These are phyloP conservation scores for Dolichomitus sp. DNA, from an alignment of 2,888 invertebrate species.

Conservation along the genomic window DNA sequence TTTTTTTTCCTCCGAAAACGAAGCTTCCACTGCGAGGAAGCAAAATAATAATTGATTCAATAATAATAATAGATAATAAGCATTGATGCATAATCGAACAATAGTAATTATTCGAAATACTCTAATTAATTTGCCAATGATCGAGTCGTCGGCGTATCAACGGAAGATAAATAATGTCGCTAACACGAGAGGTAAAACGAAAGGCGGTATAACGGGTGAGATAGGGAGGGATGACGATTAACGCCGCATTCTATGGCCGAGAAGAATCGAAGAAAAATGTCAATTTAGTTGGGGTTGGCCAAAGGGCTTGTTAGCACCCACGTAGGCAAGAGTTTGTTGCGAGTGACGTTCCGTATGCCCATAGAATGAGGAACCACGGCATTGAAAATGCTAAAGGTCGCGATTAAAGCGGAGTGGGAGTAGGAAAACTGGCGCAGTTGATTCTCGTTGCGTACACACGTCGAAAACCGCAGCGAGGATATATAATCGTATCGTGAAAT, in stretches of 20 bases:
- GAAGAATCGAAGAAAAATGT: constrained; percentile 52
- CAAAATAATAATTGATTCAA: too few species aligned
- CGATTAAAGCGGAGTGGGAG: constrained; percentile 49
- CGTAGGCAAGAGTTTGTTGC: background rate
- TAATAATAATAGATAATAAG: too few species aligned
- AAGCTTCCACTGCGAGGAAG: too few species aligned
- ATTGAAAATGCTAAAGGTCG: constrained; percentile 59
- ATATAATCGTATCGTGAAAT: constrained; percentile 12
- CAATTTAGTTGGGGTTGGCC: constrained; percentile 35
- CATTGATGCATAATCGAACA: too few species aligned
- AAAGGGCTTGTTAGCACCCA: background rate
- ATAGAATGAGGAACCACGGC: constrained; percentile 2
- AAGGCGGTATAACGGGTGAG: background rate
- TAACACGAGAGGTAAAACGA: background rate
- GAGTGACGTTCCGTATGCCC: background rate
- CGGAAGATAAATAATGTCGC: too few species aligned
- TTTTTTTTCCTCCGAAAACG: too few species aligned
- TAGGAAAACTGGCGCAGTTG: constrained; percentile 39
- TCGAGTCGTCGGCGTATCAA: too few species aligned
- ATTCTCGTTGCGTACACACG: background rate
- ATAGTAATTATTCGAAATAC: too few species aligned
- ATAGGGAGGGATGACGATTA: background rate
- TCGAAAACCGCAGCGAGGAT: background rate
- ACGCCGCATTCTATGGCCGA: constrained; percentile 62
- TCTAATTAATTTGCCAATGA: too few species aligned